Evolutionary conservation across 2,797 vertebrate genomes (phyloP).

Genomic region (Percopsis omiscomaycus): DNA sequence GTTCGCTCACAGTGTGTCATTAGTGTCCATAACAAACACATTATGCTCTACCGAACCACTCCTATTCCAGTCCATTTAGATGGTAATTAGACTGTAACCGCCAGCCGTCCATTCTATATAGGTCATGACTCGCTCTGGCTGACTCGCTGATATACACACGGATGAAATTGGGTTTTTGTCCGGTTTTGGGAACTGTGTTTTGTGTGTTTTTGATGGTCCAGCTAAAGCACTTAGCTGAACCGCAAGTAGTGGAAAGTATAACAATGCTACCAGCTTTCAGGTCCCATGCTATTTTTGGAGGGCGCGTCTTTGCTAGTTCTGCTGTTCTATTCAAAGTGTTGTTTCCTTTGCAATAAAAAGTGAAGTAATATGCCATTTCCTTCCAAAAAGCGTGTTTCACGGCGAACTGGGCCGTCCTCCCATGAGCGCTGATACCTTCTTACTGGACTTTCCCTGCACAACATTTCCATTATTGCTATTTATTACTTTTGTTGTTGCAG

Average conservation of each 20-base stretch:
- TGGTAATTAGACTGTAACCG: slow-evolving; percentile 72
- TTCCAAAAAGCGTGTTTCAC: slow-evolving; percentile 58
- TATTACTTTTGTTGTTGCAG: slow-evolving; percentile 74
- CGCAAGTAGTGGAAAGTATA: too few relatives aligned
- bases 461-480: slow-evolving; percentile 75
- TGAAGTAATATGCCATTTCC: slow-evolving; percentile 56
- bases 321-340: not conserved
- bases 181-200: slow-evolving; percentile 26
- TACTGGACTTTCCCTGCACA: slow-evolving; percentile 64
- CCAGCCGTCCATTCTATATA: slow-evolving; percentile 60
- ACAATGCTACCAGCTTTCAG: too few relatives aligned
- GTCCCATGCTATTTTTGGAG: too few relatives aligned
- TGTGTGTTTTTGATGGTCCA: slow-evolving; percentile 31
- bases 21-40: slow-evolving; percentile 74
- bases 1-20: slow-evolving; percentile 61
- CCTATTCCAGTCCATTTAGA: slow-evolving; percentile 60
- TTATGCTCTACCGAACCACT: slow-evolving; percentile 62
- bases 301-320: too few relatives aligned
- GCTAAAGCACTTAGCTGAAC: slow-evolving; percentile 21
- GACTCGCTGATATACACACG: slow-evolving; percentile 36
- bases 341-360: slow-evolving; percentile 30
- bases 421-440: slow-evolving; percentile 74
- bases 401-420: slow-evolving; percentile 69
- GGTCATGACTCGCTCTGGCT: slow-evolving; percentile 59
- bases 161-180: slow-evolving; percentile 21